Conservation (phyloP, 2,797 vertebrate species). For the Cuculus canorus region DNA sequence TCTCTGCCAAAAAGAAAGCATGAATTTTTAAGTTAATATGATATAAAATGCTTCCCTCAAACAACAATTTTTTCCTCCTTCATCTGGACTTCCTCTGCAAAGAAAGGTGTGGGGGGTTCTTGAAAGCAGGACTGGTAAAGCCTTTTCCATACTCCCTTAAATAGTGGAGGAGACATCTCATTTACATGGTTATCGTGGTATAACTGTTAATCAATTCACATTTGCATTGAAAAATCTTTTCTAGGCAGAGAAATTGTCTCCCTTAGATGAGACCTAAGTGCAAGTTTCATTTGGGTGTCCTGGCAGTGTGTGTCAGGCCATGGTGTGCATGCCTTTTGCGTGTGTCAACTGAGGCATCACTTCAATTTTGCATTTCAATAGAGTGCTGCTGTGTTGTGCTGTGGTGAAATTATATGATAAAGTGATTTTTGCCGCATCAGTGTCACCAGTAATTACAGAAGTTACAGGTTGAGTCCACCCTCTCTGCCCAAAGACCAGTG, state of each 20-base stretch:
- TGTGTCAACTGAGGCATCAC: background rate
- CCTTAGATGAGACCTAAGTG: background rate
- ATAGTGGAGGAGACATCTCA: accelerated
- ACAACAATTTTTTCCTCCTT: background rate
- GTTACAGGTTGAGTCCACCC: background rate
- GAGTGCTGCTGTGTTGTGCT: background rate
- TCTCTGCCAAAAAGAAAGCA: background rate
- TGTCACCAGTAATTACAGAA: background rate
- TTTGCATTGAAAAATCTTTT: background rate
- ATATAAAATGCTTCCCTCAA: background rate
- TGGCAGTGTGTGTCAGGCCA: background rate
- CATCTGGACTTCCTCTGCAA: background rate
- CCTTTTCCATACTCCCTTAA: background rate
- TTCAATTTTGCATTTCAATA: background rate
- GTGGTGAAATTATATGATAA: background rate
- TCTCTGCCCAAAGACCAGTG: background rate
- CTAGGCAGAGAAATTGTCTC: background rate
- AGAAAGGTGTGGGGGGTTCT: background rate
- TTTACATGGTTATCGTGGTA: background rate
- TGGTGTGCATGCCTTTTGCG: background rate
- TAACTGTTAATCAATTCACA: background rate
- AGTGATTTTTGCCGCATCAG: background rate
- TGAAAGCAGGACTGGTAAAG: background rate
- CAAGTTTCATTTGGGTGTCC: background rate
- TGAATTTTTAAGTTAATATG: background rate